Evolutionary conservation across 2,797 vertebrate species (phyloP).

Genomic region (Ctenopoma multispine): DNA sequence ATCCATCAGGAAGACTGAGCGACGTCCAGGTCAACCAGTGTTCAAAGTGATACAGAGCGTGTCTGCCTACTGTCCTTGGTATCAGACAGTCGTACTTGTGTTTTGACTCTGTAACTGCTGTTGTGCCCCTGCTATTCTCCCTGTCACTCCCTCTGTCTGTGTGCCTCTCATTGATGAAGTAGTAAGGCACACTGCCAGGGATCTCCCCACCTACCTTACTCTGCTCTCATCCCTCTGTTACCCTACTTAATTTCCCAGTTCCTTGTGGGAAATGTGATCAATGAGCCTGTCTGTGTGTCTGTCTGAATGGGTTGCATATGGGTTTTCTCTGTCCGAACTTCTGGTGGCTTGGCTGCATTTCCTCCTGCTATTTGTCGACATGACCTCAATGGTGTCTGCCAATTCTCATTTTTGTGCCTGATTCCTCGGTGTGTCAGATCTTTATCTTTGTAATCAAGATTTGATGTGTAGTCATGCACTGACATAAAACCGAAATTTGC

Average conservation of each 20-base stretch:
- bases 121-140: conserved; percentile 34
- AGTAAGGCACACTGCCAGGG: conserved; percentile 36
- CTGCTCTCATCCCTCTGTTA: conserved; percentile 37
- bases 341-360: conserved; percentile 29
- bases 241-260: conserved; percentile 42
- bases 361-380: conserved; percentile 6
- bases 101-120: conserved; percentile 38
- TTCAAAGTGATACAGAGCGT: conserved; percentile 21
- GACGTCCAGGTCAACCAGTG: conserved; percentile 26
- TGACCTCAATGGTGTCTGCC: background rate
- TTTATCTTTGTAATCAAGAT: background rate
- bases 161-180: conserved; percentile 30
- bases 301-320: conserved; percentile 1
- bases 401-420: conserved; percentile 7
- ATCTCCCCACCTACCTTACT: conserved; percentile 29
- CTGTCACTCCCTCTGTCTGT: background rate
- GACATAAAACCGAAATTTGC: conserved; percentile 9
- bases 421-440: background rate
- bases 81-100: conserved; percentile 35
- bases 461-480: background rate
- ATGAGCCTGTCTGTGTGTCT: conserved; percentile 21
- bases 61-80: conserved; percentile 39
- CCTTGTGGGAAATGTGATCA: conserved; percentile 53
- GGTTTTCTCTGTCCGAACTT: conserved; percentile 23
- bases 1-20: conserved; percentile 14